phyloP scores from a whole-genome alignment of 2,113 vertebrate species.

The Epinephelus fuscoguttatus region DNA sequence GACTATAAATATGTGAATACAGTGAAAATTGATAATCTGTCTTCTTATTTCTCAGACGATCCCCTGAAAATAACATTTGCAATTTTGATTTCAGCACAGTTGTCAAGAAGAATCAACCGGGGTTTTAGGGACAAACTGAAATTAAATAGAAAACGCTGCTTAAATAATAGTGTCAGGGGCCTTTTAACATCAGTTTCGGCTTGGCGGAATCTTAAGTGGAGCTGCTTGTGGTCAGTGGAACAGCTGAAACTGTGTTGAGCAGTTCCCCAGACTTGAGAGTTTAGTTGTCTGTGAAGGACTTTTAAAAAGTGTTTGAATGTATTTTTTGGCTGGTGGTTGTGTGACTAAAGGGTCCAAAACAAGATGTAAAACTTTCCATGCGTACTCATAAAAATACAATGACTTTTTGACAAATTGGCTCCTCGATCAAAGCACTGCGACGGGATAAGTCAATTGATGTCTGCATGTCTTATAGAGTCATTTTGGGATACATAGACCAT shows the following conservation, averaged over 20 bases:
- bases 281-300: constrained; percentile 16
- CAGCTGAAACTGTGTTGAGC: background rate
- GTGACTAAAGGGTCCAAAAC: constrained; percentile 22
- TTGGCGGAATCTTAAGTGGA: background rate
- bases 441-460: constrained; percentile 20
- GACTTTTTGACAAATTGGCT: constrained; percentile 30
- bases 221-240: background rate
- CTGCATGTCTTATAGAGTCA: background rate
- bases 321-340: constrained; percentile 25
- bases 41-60: background rate
- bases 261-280: background rate
- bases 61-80: background rate
- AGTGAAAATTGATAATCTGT: background rate
- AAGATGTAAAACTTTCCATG: constrained; percentile 25
- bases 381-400: constrained; percentile 1
- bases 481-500: background rate
- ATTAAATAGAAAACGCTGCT: background rate
- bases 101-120: background rate
- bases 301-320: constrained; percentile 15
- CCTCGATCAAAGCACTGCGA: constrained; percentile 12
- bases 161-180: background rate
- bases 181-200: constrained; percentile 4
- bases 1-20: background rate
- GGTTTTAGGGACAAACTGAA: background rate
- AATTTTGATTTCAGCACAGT: background rate